Base-by-base conservation (phyloP, 2,888 invertebrate species). In the Pristionchus exspectatus region DNA sequence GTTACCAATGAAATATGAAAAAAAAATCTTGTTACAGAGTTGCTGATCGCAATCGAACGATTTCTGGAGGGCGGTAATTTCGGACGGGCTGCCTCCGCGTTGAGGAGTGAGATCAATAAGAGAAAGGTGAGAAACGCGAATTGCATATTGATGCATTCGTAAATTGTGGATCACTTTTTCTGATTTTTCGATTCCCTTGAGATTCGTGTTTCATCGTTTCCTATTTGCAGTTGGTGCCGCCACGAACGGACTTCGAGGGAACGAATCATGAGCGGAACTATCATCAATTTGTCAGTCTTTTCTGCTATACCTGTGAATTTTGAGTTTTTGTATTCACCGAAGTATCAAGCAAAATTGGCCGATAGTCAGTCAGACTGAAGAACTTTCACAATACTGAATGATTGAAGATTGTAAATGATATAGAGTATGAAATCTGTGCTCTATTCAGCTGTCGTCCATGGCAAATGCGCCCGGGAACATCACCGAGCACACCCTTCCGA, bases 231-330 rank as follows among this genome's bases (percentile, higher is more conserved):
- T n/a, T 90, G 12, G 50, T 92, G 9, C 92, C 93, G 2, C 4
- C 63, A 7, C 87, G 92, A 56, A 66, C 77, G 30, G 91, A 91
- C 87, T 56, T 89, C 63, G 38, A 84, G 14, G 92, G 92, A 24
- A 14, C 24, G 5, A 10, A 50, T 0, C 91, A 90, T 63, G 33
- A 44, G 18, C 90, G 89, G 81, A 87, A 87, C 18, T 91, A 90
- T 18, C 87, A 74, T 7, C 85, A 90, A 87, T 93, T 74, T 88
- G 92, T 92, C 44, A 91, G 91, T 88, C 3, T 14, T 54, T 54
- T 66, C 66, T 72, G 33, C 3, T 50, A 50, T 50, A 0, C 10
- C 12, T 7, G 44, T 10, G 44, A 50, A 50, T 7, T 50, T 59
- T 59, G 14, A 16, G 56, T 56, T 56, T 54, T 38, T 38, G 3